Percentiles rank a stretch among this genome's conserved stretches.
Conservation (phyloP, 2,113 vertebrate species). For the Eurypyga helias region DNA sequence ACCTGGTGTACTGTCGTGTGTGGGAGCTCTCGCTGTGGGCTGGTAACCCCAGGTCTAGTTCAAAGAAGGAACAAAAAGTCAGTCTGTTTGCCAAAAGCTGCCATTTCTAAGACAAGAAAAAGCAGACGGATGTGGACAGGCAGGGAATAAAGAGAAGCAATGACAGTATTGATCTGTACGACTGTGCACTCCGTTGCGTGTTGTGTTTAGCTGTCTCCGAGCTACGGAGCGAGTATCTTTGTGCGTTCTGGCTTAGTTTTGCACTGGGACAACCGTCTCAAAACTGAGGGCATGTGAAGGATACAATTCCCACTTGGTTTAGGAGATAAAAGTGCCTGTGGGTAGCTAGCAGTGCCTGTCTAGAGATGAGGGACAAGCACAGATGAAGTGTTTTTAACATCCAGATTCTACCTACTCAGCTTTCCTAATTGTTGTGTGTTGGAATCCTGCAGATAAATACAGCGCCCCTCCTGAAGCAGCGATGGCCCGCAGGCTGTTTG, state of each 20-base stretch:
- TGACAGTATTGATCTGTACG: background rate
- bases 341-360: background rate
- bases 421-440: background rate
- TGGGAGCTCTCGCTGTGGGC: background rate
- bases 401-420: background rate
- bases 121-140: background rate
- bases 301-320: background rate
- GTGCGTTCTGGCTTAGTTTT: background rate
- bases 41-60: background rate
- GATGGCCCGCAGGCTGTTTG: background rate
- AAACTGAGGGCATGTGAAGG: background rate
- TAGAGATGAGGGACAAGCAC: background rate
- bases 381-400: background rate
- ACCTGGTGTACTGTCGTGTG: background rate
- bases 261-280: background rate
- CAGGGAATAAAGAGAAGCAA: background rate
- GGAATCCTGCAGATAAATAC: background rate
- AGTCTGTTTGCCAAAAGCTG: background rate
- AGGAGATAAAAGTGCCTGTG: background rate
- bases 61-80: background rate
- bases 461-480: background rate
- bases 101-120: background rate
- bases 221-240: background rate
- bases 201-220: background rate
- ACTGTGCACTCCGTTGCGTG: background rate